Base-by-base conservation (phyloP, 2,113 vertebrate species). In the Triplophysa siluroides region DNA sequence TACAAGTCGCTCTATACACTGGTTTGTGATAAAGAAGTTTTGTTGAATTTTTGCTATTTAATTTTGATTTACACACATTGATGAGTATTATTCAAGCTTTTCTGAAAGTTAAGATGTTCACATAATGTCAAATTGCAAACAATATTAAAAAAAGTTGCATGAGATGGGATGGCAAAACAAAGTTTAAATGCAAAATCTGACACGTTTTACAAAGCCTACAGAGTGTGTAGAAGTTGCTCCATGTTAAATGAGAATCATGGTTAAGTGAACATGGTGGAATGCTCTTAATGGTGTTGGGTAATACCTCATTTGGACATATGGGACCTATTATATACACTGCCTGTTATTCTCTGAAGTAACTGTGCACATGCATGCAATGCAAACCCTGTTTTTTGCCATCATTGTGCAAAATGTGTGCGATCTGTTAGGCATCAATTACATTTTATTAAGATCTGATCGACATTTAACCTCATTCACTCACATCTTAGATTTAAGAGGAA, bases 291-390 rank as follows among this genome's bases (percentile, higher is more conserved):
- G 60, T 61, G 79, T 65, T 38, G 83, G 83, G 70, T 63, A 81
- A 83, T 74, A 78, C 61, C 58, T 67, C 54, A 21, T 68, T 80
- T 62, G 71, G 83, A 87, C 87, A 88, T 90, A 88, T 91, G 86
- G 72, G 61, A 88, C 3, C 80, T 81, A 87, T 89, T 92, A 86
- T 64, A 16, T 70, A 81, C 79, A 76, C 68, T 80, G 78, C 78
- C 80, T 26, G 73, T 73, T 84, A 86, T 79, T 2, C 65, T 56
- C 70, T 45, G 41, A 67, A 66, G 67, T 72, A 75, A 58, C 50
- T 14, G 38, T 43, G 50, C 62, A 64, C 43, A 79, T 19, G 5
- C 68, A 72, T 63, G 50, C 78, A 60, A 64, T 38, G 45, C 78
- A 33, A 63, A 12, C 43, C 38, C 56, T 8, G 26, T 73, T 73